Base-by-base conservation (phyloP, 2,797 vertebrate species). In the Odontamblyopus lacepedii region DNA sequence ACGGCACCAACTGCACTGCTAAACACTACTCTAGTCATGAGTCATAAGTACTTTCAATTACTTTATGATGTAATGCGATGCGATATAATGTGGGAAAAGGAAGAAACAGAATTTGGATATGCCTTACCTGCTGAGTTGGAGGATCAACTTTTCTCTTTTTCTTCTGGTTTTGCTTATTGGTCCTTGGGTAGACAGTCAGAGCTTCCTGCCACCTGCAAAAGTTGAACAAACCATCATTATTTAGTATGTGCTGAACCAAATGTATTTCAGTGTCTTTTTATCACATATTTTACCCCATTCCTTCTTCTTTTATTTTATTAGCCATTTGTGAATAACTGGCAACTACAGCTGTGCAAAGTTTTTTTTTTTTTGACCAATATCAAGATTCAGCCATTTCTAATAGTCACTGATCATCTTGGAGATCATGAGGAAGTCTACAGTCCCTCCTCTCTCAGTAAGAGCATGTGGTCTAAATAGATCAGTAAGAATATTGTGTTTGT, bases 91-190 rank as follows among this genome's bases (percentile, higher is more conserved):
- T 29, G 11, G 62, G n/a, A 41, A 41, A 19, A 38, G 1, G 15
- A 65, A 23, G 44, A 13, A 44, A 41, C 19, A 23, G 19, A 11
- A 32, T 27, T 11, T 32, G 6, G 60, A 18, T 27, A 62, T 32
- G 60, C 13, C 41, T 90, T 94, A 99, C 97, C 97, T 98, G 98
- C 1, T 95, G 95, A 35, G 95, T 96, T 26, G 96, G 95, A 3
- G 97, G 95, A 87, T 99, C 98, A 5, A 99, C 97, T 84, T 99
- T 99, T 85, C 98, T 95, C 81, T 99, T 99, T 89, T 99, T 99
- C 91, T 99, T 99, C 91, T 97, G 97, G 90, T 98, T 99, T 90
- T 98, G 97, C 82, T 98, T 98, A 90, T 99, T 99, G 73, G 97
- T 98, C 81, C 96, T 94, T 0, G 97, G 98, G 79, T 98, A 99